Conservation (phyloP, 2,113 vertebrate species). For the Pseudopodoces humilis region DNA sequence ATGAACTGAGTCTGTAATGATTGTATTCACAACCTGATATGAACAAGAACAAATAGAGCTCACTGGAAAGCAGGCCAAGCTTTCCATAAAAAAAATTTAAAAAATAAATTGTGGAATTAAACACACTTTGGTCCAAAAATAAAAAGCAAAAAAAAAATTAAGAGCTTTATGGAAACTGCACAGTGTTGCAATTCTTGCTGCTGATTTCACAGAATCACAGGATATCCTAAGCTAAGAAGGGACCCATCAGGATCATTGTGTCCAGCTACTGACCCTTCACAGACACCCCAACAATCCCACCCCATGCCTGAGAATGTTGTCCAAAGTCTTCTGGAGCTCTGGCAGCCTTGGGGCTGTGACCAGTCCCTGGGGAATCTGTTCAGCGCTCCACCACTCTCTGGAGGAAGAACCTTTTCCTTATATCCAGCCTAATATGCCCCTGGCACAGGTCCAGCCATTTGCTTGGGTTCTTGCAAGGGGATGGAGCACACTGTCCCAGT, state of each 20-base stretch:
- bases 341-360: not conserved
- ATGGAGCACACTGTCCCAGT: not conserved
- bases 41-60: not conserved
- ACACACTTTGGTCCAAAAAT: not conserved
- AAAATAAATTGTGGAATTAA: not conserved
- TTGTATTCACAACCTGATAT: not conserved
- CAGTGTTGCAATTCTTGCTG: not conserved
- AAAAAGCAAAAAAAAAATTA: not conserved
- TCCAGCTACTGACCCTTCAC: not conserved
- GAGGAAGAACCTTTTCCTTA: not conserved
- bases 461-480: not conserved
- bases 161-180: not conserved
- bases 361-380: not conserved
- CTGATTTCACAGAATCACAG: not conserved
- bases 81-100: not conserved
- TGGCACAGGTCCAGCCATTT: not conserved
- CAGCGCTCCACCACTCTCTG: not conserved
- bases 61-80: not conserved
- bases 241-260: not conserved
- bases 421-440: not conserved
- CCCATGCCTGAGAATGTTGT: fast-evolving
- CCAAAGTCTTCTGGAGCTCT: not conserved
- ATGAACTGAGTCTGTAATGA: not conserved
- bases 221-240: not conserved
- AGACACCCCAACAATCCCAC: not conserved